Conservation (phyloP, 2,797 vertebrate species). For the Hydrocynus forskahlii region DNA sequence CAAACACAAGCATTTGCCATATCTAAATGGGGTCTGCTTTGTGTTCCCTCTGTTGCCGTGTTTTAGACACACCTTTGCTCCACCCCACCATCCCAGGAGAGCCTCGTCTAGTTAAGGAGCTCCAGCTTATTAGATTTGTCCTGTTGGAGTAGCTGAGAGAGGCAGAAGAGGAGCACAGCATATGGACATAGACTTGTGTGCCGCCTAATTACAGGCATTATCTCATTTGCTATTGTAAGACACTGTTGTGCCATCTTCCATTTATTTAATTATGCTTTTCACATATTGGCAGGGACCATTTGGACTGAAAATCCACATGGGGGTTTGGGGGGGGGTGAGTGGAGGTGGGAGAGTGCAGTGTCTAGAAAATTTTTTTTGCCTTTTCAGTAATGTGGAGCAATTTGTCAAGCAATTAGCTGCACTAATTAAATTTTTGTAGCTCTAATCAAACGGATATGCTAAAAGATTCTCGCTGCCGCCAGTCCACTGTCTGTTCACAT, state of each 20-base stretch:
- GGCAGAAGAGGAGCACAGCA: slow-evolving; percentile 78
- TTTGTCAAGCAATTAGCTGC: slow-evolving; percentile 97
- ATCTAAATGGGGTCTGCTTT: neutral
- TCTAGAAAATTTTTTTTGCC: slow-evolving; percentile 77
- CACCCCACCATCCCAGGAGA: slow-evolving; percentile 37
- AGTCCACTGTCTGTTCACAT: slow-evolving; percentile 94
- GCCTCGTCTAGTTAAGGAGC: slow-evolving; percentile 57
- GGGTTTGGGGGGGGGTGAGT: slow-evolving; percentile 56
- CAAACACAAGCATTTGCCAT: neutral
- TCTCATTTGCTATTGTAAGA: slow-evolving; percentile 90
- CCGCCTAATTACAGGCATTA: slow-evolving; percentile 92
- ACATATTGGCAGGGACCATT: slow-evolving; percentile 92
- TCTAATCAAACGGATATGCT: slow-evolving; percentile 99
- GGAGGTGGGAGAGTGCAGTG: slow-evolving; percentile 57
- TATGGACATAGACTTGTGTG: slow-evolving; percentile 81
- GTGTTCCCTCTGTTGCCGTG: slow-evolving; percentile 6
- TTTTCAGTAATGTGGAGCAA: slow-evolving; percentile 92
- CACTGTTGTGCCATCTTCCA: slow-evolving; percentile 92
- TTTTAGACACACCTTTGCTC: slow-evolving; percentile 34
- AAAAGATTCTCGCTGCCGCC: slow-evolving; percentile 96
- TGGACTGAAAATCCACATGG: slow-evolving; percentile 85
- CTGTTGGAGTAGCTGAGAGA: slow-evolving; percentile 64
- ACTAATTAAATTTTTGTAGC: slow-evolving; percentile 97
- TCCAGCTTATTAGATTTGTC: slow-evolving; percentile 60
- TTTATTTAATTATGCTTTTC: slow-evolving; percentile 99